Conservation (phyloP, 2,888 invertebrate genomes). For the Chalcosyrphus nemorum region DNA sequence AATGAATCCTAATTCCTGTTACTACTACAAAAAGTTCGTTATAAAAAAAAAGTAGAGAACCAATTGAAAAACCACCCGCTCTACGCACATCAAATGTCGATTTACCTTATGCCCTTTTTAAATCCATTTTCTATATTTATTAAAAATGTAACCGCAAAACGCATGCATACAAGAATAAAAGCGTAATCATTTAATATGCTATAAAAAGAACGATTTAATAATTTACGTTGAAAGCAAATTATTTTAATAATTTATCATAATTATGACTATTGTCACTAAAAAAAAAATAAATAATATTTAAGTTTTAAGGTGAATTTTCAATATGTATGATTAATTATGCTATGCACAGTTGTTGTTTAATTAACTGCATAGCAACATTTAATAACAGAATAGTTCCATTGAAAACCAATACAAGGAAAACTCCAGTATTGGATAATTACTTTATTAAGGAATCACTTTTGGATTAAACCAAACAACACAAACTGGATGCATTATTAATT, state of each 20-base stretch:
- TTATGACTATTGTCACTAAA: background rate
- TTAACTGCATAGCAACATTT: background rate
- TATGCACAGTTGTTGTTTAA: background rate
- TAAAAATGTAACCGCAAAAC: background rate
- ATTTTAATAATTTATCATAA: conserved; percentile 1
- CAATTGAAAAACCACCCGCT: too few species aligned
- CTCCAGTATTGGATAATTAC: background rate
- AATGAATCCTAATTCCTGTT: too few species aligned
- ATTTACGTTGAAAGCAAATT: background rate
- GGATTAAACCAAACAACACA: background rate
- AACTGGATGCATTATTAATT: background rate
- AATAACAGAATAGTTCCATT: background rate
- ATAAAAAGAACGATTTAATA: background rate
- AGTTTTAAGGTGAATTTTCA: background rate
- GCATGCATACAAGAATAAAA: background rate
- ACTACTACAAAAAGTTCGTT: too few species aligned
- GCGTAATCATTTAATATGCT: background rate
- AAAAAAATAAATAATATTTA: background rate
- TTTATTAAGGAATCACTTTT: conserved; percentile 1
- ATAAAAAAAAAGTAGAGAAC: too few species aligned
- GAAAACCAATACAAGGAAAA: too few species aligned
- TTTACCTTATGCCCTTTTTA: too few species aligned
- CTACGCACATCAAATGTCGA: too few species aligned
- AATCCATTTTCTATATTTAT: background rate
- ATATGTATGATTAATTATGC: conserved; percentile 3